Evolutionary conservation across 2,113 vertebrate genomes (phyloP).

Genomic region (Gymnorhina tibicen): DNA sequence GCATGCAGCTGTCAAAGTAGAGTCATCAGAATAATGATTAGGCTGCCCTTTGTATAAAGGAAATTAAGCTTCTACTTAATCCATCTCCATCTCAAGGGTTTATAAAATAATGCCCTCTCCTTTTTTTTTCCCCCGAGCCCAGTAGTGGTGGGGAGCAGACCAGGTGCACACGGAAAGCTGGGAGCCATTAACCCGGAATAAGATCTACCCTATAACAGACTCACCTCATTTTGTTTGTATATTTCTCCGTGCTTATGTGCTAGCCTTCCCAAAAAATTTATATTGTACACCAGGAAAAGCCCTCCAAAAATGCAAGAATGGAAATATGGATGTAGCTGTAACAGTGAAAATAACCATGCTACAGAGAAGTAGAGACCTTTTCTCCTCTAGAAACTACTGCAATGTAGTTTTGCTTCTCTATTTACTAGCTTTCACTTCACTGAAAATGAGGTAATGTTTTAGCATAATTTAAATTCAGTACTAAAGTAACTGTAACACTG

Average conservation of each 20-base stretch:
- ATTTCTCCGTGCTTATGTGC: not conserved
- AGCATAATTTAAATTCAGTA: not conserved
- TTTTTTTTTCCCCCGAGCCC: not conserved
- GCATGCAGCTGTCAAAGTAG: not conserved
- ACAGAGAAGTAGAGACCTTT: not conserved
- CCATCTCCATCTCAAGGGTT: not conserved
- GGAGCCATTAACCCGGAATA: not conserved
- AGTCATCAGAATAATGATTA: not conserved
- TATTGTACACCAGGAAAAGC: not conserved
- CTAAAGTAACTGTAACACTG: not conserved
- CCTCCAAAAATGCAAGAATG: not conserved
- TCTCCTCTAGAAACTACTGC: not conserved
- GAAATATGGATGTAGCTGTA: not conserved
- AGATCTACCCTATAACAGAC: not conserved
- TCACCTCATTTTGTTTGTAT: not conserved
- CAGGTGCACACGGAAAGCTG: not conserved
- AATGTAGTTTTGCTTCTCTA: not conserved
- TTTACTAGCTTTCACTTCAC: not conserved
- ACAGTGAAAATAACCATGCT: not conserved
- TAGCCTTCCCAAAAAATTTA: not conserved
- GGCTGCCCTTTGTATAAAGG: not conserved
- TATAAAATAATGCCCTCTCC: not conserved
- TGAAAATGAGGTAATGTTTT: not conserved
- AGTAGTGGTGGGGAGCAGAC: not conserved
- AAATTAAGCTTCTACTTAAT: not conserved